A percentile compares a stretch with the other conserved stretches of the same genome.
Evolutionary conservation across 1,140 invertebrate genomes (phyloP).

Genomic region (Leptoteleia sp.): DNA sequence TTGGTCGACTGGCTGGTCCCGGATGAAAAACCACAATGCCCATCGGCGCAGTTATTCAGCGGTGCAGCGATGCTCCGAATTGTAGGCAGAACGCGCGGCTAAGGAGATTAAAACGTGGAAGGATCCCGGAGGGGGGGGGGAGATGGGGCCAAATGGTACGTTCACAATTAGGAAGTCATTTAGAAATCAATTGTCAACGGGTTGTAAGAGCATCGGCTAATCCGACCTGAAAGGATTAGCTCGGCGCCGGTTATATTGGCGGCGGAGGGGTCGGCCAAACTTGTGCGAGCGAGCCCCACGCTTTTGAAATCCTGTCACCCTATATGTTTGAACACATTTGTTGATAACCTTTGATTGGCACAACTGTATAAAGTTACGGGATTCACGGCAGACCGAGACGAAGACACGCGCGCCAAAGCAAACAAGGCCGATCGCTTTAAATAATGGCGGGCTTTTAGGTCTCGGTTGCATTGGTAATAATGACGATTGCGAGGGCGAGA

Average conservation of each 20-base stretch:
- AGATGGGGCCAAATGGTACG: constrained; percentile 26
- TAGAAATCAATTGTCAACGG: constrained; percentile 75
- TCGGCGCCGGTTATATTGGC: constrained; percentile 75
- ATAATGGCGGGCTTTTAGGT: constrained; percentile 40
- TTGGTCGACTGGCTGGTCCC: neutral
- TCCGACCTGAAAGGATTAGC: constrained; percentile 77
- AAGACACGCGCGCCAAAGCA: constrained; percentile 23
- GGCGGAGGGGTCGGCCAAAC: constrained; percentile 66
- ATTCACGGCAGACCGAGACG: constrained; percentile 30
- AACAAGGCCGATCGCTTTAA: constrained; percentile 47
- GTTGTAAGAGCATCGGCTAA: constrained; percentile 72
- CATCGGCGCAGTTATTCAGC: constrained; percentile 23
- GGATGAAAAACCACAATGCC: constrained; percentile 33
- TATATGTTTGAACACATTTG: constrained; percentile 81
- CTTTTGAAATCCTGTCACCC: constrained; percentile 71
- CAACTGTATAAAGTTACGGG: constrained; percentile 74
- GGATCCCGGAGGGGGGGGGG: no score
- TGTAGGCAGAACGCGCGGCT: constrained; percentile 4
- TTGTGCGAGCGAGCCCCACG: constrained; percentile 45
- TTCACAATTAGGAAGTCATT: constrained; percentile 76
- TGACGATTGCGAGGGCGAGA: constrained; percentile 22
- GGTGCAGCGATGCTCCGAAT: neutral
- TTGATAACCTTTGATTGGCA: constrained; percentile 78
- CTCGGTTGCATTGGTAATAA: constrained; percentile 38
- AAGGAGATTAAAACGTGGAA: constrained; percentile 53